Evolutionary conservation across 2,888 invertebrate genomes (phyloP), one percentile per base, ranked within the genome.

Genomic region (Thysanoteuthis rhombus): DNA sequence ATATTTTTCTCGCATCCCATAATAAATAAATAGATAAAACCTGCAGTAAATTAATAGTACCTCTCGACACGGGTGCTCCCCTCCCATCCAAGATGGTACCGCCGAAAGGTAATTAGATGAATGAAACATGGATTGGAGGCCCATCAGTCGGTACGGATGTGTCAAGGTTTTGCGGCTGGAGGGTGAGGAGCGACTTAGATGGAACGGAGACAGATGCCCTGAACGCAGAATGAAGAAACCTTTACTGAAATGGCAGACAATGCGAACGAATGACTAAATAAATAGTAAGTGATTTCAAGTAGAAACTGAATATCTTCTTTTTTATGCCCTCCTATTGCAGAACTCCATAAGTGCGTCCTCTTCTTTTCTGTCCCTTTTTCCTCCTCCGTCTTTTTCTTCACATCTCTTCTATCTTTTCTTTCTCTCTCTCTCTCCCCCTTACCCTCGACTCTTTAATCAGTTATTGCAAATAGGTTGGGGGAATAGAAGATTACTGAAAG

Each of bases 321-420:
- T 28, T 6, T 58, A 25, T 25, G 28, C 28, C 58, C 28, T 28
- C 28, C 58, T 58, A 6, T 58, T 28, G 5, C n/a, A n/a, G n/a
- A n/a, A n/a, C n/a, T n/a, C n/a, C n/a, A n/a, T n/a, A n/a, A n/a
- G n/a, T 10, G 6, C 75, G 8, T 19, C 3, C 12, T 75, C 75
- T 75, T 19, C 19, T 32, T 75, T n/a, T 75, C 10, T 12, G 10
- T 75, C 75, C n/a, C 12, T n/a, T n/a, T 75, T 0, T 75, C 2
- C 19, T n/a, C 3, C n/a, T 75, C 0, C 19, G 10, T 75, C 75
- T 42, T 42, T 1, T 42, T 42, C 42, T 42, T 42, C 42, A 1
- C 3, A 0, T 0, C 3, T 42, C 3, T 3, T 3, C 42, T 42
- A 0, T 0, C 3, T 42, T 16, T 42, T n/a, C 6, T 75, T 19